These are phyloP conservation scores for Xiphophorus birchmanni DNA, from an alignment of 2,797 vertebrate genomes.

Conservation along the genomic window DNA sequence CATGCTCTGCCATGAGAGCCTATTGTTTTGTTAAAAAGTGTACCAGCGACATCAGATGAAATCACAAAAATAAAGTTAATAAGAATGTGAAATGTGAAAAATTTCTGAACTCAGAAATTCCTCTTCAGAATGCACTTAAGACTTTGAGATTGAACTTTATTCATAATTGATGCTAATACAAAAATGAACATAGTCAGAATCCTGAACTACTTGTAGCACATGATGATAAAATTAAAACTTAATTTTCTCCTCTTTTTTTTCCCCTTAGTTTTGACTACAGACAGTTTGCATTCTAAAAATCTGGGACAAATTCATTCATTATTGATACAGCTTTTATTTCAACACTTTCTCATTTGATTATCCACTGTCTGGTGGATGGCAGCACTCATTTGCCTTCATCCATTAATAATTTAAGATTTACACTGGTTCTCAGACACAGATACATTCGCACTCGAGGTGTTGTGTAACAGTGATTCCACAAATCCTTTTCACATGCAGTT, in stretches of 20 bases:
- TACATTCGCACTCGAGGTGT: conserved; percentile 52
- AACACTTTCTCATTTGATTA: conserved; percentile 74
- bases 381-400: conserved; percentile 62
- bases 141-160: conserved; percentile 24
- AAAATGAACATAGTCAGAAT: conserved; percentile 36
- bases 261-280: conserved; percentile 49
- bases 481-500: conserved; percentile 30
- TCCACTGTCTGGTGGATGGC: conserved; percentile 65
- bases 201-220: conserved; percentile 36
- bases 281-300: conserved; percentile 51
- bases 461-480: conserved; percentile 46
- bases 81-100: not conserved
- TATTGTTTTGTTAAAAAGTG: not conserved
- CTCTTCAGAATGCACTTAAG: not conserved
- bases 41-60: not conserved
- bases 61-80: conserved; percentile 7
- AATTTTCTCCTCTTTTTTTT: conserved; percentile 25
- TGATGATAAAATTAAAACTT: conserved; percentile 52
- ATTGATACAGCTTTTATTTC: conserved; percentile 77
- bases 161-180: conserved; percentile 37
- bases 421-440: conserved; percentile 55
- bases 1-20: not conserved
- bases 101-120: not conserved
- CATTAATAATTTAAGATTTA: conserved; percentile 72
- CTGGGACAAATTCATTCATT: conserved; percentile 77